phyloP scores from a whole-genome alignment of 2,797 vertebrate species.

The Hoplostethus mediterraneus region DNA sequence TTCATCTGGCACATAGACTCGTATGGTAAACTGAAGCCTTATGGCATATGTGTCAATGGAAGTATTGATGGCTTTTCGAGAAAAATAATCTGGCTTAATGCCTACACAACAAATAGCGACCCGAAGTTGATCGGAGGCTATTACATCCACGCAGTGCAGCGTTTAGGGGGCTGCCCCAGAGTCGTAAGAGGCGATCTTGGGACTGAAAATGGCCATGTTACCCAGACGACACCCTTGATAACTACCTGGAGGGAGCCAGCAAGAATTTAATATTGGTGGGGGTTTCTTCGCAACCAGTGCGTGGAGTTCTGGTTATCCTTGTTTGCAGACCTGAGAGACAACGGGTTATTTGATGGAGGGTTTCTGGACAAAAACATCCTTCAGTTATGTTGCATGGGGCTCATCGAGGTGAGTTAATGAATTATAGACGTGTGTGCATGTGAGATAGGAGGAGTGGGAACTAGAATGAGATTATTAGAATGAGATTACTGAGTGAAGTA shows the following conservation, averaged over 20 bases:
- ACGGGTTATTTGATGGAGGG: slow-evolving; percentile 24
- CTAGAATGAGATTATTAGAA: no score
- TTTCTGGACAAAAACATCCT: slow-evolving; percentile 46
- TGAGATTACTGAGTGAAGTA: no score
- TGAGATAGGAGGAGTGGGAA: no score
- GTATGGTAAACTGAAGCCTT: slow-evolving; percentile 26
- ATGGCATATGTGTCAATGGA: slow-evolving; percentile 31
- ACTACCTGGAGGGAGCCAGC: slow-evolving; percentile 40
- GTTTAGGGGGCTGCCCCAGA: slow-evolving; percentile 36
- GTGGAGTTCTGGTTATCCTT: slow-evolving; percentile 42
- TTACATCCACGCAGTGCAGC: slow-evolving; percentile 26
- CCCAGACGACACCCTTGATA: slow-evolving; percentile 21
- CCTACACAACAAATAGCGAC: slow-evolving; percentile 41
- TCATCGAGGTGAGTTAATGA: slow-evolving; percentile 37
- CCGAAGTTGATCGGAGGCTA: slow-evolving; percentile 43
- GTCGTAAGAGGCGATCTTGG: slow-evolving; percentile 36
- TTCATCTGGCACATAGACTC: slow-evolving; percentile 43
- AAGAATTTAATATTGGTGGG: slow-evolving; percentile 38
- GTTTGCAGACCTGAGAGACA: slow-evolving; percentile 44
- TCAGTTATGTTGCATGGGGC: slow-evolving; percentile 45
- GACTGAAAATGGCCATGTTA: slow-evolving; percentile 36
- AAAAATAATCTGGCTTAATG: slow-evolving; percentile 35
- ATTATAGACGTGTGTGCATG: not conserved
- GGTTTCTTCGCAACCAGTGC: slow-evolving; percentile 31
- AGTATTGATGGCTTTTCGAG: slow-evolving; percentile 26